These are phyloP conservation scores for Anolis sagrei DNA, from an alignment of 2,113 vertebrate species.

Conservation along the genomic window DNA sequence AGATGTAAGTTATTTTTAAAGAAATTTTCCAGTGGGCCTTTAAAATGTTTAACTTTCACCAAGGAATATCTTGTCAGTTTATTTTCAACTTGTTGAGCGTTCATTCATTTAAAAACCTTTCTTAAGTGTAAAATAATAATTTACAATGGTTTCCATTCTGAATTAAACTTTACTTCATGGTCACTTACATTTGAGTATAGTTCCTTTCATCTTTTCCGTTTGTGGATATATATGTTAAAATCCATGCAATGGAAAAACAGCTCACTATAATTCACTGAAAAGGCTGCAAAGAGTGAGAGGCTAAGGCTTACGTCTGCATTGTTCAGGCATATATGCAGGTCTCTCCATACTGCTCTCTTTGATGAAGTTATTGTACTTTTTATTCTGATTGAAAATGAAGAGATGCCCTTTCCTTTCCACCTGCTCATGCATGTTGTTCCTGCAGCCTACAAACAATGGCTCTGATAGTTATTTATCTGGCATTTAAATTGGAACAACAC, in stretches of 20 bases:
- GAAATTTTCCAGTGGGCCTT: background rate
- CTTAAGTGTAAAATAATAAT: conserved; percentile 56
- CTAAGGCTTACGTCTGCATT: background rate
- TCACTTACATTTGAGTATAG: conserved; percentile 11
- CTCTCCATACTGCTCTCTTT: background rate
- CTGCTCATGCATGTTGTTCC: background rate
- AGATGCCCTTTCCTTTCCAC: background rate
- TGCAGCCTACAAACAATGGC: fast-evolving
- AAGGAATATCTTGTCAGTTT: background rate
- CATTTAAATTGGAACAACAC: background rate
- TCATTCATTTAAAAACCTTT: conserved; percentile 29
- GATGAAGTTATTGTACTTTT: background rate
- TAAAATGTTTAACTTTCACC: background rate
- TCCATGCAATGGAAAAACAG: background rate
- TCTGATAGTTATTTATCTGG: fast-evolving
- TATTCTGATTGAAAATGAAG: conserved; percentile 14
- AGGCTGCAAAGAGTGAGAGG: background rate
- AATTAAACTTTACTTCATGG: conserved; percentile 12
- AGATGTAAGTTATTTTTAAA: background rate
- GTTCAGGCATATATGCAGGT: background rate
- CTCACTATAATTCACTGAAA: background rate
- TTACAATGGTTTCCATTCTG: conserved; percentile 39
- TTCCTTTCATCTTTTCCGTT: conserved; percentile 13
- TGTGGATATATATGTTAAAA: background rate
- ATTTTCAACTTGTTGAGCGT: background rate